Percentiles rank a stretch among this genome's conserved stretches.
phyloP scores from a whole-genome alignment of 2,113 vertebrate genomes.

The Leptosomus discolor region DNA sequence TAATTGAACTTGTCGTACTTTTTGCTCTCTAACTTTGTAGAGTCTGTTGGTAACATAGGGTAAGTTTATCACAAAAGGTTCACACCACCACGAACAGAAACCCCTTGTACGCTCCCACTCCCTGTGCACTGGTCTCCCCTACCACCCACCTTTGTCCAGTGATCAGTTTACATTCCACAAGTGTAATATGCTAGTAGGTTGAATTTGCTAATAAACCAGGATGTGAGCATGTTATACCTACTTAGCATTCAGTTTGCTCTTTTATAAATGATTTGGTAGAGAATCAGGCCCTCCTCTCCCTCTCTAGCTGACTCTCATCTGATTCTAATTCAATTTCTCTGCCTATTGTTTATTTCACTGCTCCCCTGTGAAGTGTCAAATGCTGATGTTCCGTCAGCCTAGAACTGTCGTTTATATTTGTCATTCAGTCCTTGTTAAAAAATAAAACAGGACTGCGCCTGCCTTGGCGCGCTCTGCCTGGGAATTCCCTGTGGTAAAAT shows the following conservation, averaged over 20 bases:
- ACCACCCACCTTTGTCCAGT: neutral
- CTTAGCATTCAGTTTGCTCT: constrained; percentile 50
- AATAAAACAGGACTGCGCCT: constrained; percentile 78
- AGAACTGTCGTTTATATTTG: constrained; percentile 89
- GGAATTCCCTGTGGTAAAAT: constrained; percentile 93
- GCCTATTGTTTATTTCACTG: constrained; percentile 88
- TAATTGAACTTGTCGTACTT: neutral
- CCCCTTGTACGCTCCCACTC: neutral
- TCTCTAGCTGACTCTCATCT: constrained; percentile 70
- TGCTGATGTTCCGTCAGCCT: constrained; percentile 85
- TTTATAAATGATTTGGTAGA: constrained; percentile 42
- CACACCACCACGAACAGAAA: neutral
- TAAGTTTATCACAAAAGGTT: neutral
- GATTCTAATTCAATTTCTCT: constrained; percentile 87
- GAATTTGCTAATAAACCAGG: constrained; percentile 8
- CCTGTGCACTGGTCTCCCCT: neutral
- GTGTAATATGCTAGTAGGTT: neutral
- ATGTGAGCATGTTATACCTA: neutral
- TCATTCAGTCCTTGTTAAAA: constrained; percentile 92
- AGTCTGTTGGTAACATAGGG: neutral
- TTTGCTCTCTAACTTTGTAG: neutral
- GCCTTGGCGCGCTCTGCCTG: constrained; percentile 79
- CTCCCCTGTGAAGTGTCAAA: constrained; percentile 89
- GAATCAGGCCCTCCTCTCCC: constrained; percentile 31
- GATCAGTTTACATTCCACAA: neutral